A percentile compares a stretch with the other conserved stretches of the same genome.
These are phyloP conservation scores for Coelopa pilipes DNA, from an alignment of 2,888 invertebrate species.

Conservation along the genomic window DNA sequence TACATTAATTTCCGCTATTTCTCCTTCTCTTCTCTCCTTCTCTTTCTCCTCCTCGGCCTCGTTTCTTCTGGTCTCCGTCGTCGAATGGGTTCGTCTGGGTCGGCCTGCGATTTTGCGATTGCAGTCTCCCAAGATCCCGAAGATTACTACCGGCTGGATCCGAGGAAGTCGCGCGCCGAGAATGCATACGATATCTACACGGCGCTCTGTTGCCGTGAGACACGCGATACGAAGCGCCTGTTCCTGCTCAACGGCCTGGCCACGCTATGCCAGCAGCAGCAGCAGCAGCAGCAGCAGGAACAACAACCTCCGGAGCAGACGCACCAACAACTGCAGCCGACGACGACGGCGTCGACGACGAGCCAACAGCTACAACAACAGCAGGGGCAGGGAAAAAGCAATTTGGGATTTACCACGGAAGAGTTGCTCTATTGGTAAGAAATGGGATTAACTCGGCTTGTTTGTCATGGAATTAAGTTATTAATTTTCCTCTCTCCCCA, in stretches of 20 bases:
- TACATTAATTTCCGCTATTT: slow-evolving; percentile 12
- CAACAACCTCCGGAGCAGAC: slow-evolving; percentile 38
- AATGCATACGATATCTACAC: slow-evolving; percentile 75
- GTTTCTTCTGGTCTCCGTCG: too few relatives aligned
- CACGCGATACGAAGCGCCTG: slow-evolving; percentile 82
- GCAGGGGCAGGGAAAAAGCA: slow-evolving; percentile 44
- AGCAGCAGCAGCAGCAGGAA: slow-evolving; percentile 40
- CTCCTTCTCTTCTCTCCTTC: slow-evolving; percentile 3
- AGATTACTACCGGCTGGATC: slow-evolving; percentile 74
- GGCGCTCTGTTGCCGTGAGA: slow-evolving; percentile 70
- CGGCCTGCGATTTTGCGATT: slow-evolving; percentile 26
- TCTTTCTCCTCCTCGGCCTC: too few relatives aligned
- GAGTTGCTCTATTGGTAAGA: slow-evolving; percentile 85
- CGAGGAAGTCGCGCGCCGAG: slow-evolving; percentile 72
- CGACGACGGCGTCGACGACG: slow-evolving; percentile 73
- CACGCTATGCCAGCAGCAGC: slow-evolving; percentile 70
- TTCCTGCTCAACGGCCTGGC: slow-evolving; percentile 90
- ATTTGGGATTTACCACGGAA: slow-evolving; percentile 78
- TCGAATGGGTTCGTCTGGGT: too few relatives aligned
- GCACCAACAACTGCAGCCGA: slow-evolving; percentile 1
- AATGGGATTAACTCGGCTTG: slow-evolving; percentile 16
- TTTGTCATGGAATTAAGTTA: slow-evolving; percentile 26
- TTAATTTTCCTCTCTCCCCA: slow-evolving; percentile 18
- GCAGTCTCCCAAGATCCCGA: slow-evolving; percentile 67
- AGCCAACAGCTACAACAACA: slow-evolving; percentile 51